Percentiles rank a stretch among this genome's conserved stretches.
phyloP scores from a whole-genome alignment of 2,888 invertebrate species.

The Acronicta aceris region DNA sequence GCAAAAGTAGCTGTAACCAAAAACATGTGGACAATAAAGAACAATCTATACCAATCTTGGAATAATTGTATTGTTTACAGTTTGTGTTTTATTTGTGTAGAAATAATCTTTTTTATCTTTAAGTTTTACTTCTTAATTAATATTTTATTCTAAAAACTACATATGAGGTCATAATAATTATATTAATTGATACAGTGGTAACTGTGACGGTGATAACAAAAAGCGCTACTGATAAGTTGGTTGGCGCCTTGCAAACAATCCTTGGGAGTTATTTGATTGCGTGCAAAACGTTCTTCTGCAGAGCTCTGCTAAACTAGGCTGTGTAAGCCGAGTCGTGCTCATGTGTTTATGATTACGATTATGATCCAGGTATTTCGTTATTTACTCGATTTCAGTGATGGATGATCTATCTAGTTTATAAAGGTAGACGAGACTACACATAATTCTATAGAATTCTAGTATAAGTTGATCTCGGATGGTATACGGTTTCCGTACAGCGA shows the following conservation, averaged over 20 bases:
- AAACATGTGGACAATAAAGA: conserved; percentile 50
- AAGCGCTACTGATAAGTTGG: conserved; percentile 41
- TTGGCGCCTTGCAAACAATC: conserved; percentile 41
- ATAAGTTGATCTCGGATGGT: no score
- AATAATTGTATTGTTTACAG: conserved; percentile 52
- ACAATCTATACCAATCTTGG: conserved; percentile 49
- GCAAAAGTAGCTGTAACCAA: conserved; percentile 51
- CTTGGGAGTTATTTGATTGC: conserved; percentile 25
- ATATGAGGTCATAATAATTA: background rate
- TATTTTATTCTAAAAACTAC: background rate
- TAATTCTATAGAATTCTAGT: no score
- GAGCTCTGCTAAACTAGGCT: conserved; percentile 14
- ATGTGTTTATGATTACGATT: no score
- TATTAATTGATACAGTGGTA: background rate
- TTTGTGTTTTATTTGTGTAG: conserved; percentile 45
- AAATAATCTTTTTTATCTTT: background rate
- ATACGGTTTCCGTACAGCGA: no score
- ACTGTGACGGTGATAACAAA: conserved; percentile 35
- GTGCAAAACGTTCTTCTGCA: conserved; percentile 8
- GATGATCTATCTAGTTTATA: no score
- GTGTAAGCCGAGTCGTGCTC: background rate
- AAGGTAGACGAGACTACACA: no score
- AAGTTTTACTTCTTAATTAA: background rate
- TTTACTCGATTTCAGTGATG: no score
- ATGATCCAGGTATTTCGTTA: no score